Conservation (phyloP, 2,888 invertebrate species). For the Agonum fuliginosum region DNA sequence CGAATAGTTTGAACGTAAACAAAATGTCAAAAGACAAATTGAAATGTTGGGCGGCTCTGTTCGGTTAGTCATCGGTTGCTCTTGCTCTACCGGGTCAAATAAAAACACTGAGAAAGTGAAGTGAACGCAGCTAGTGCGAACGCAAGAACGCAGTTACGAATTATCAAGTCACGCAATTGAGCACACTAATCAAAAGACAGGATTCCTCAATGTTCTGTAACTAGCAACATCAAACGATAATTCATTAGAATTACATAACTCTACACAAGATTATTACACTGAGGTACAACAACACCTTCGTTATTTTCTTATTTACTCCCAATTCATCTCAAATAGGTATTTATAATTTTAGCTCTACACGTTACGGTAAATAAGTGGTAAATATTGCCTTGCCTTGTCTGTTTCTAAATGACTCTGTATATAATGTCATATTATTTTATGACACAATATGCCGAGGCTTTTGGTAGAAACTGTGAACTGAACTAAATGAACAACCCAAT, state of each 20-base stretch:
- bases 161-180: slow-evolving; percentile 14
- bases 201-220: neutral
- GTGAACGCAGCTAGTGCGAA: neutral
- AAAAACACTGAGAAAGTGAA: neutral
- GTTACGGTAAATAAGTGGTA: too few relatives aligned
- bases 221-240: neutral
- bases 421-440: too few relatives aligned
- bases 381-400: too few relatives aligned
- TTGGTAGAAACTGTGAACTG: too few relatives aligned
- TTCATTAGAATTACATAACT: neutral
- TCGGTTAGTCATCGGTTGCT: slow-evolving; percentile 16
- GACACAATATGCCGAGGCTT: too few relatives aligned
- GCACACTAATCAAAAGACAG: neutral
- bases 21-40: slow-evolving; percentile 6
- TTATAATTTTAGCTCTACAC: too few relatives aligned
- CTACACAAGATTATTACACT: neutral
- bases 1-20: slow-evolving; percentile 16
- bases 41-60: slow-evolving; percentile 17
- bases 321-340: too few relatives aligned
- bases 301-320: too few relatives aligned
- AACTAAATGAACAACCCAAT: too few relatives aligned
- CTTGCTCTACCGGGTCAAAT: neutral
- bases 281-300: too few relatives aligned
- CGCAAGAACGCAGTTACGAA: neutral
- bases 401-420: too few relatives aligned